Conservation (phyloP, 2,113 vertebrate genomes). For the Heterocephalus glaber region DNA sequence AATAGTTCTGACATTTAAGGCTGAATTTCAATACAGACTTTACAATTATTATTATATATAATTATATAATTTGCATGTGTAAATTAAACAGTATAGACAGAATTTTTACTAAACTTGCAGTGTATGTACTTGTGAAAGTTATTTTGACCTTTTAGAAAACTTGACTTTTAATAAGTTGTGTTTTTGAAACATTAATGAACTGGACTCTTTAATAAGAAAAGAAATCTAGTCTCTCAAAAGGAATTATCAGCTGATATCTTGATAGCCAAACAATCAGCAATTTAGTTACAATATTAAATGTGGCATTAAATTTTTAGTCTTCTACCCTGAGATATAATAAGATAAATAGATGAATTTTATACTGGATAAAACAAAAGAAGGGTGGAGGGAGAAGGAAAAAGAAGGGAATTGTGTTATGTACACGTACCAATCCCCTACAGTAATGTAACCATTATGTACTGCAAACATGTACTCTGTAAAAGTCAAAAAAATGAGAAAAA, state of each 20-base stretch:
- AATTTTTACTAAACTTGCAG: conserved; percentile 4
- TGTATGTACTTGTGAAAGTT: not conserved
- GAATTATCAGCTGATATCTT: not conserved
- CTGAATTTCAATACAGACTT: conserved; percentile 39
- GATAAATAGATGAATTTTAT: not conserved
- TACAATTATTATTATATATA: conserved; percentile 44
- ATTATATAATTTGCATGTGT: conserved; percentile 38
- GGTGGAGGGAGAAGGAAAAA: not conserved
- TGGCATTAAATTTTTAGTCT: not conserved
- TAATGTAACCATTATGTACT: not conserved
- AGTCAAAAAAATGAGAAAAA: not conserved
- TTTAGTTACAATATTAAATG: not conserved
- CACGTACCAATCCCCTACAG: not conserved
- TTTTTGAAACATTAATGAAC: not conserved
- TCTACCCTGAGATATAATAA: not conserved
- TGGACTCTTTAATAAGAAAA: not conserved
- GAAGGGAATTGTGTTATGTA: not conserved
- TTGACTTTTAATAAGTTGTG: not conserved
- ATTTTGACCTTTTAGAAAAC: not conserved
- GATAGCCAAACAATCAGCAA: not conserved
- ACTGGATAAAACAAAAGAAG: not conserved
- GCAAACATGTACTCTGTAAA: not conserved
- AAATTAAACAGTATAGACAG: conserved; percentile 36
- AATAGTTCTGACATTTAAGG: conserved; percentile 51
- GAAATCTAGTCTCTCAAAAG: not conserved